These are phyloP conservation scores for Drosophila azteca DNA, from an alignment of 1,140 invertebrate species.

Conservation along the genomic window DNA sequence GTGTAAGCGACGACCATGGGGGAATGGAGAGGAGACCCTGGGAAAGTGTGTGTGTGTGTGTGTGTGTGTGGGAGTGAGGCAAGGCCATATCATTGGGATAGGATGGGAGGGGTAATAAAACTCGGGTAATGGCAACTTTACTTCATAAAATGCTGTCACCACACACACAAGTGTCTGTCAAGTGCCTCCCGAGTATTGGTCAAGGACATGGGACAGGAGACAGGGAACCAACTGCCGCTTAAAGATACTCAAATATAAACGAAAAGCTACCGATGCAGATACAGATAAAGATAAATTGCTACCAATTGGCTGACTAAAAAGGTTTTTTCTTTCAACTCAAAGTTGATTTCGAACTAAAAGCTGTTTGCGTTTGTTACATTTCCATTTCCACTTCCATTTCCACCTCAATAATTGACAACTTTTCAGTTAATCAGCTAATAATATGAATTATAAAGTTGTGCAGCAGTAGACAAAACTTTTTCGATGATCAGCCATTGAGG, in stretches of 20 bases:
- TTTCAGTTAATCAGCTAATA: slow-evolving; percentile 5
- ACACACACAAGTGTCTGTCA: slow-evolving; percentile 34
- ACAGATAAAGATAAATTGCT: too few species aligned
- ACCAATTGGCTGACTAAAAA: too few species aligned
- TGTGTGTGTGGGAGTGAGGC: background rate
- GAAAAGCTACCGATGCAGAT: too few species aligned
- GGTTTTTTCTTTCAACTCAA: too few species aligned
- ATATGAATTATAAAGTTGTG: slow-evolving; percentile 6
- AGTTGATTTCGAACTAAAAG: too few species aligned
- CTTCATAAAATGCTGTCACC: slow-evolving; percentile 42
- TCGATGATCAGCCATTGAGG: too few species aligned
- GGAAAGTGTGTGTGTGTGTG: slow-evolving; percentile 1
- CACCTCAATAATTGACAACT: too few species aligned
- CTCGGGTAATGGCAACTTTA: slow-evolving; percentile 40
- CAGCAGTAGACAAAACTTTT: slow-evolving; percentile 1
- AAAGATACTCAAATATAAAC: background rate
- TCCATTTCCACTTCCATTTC: too few species aligned
- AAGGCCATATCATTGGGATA: slow-evolving; percentile 1
- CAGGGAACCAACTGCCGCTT: background rate
- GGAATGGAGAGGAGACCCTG: too few species aligned
- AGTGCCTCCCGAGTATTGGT: slow-evolving; percentile 32
- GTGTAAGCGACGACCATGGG: too few species aligned
- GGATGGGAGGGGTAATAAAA: slow-evolving; percentile 38
- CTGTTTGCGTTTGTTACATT: too few species aligned
- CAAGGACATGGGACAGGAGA: slow-evolving; percentile 24